These are phyloP conservation scores for Tinamus guttatus DNA, from an alignment of 2,113 vertebrate genomes.

Conservation along the genomic window DNA sequence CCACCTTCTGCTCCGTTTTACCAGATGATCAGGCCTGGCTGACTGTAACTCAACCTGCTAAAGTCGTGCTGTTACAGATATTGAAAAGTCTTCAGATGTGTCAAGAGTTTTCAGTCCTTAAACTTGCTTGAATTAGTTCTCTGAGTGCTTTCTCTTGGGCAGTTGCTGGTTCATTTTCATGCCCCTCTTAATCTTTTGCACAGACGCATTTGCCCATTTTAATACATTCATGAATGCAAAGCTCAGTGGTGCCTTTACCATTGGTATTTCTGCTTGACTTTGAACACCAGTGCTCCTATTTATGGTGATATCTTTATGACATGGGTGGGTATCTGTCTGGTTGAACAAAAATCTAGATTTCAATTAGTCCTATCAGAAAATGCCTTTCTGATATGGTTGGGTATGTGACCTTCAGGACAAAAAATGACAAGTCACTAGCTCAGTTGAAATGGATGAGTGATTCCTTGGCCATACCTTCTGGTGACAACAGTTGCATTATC, in stretches of 20 bases:
- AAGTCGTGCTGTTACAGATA: not conserved
- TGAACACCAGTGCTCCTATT: not conserved
- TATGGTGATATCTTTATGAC: not conserved
- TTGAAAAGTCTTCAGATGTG: not conserved
- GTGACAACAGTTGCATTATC: not conserved
- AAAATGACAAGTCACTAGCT: not conserved
- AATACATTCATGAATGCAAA: not conserved
- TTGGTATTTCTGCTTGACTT: not conserved
- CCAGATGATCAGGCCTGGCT: not conserved
- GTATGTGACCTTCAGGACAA: not conserved
- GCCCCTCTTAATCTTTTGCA: not conserved
- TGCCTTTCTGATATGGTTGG: not conserved
- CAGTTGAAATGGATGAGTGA: not conserved
- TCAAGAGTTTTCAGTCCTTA: slow-evolving; percentile 22
- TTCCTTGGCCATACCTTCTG: not conserved
- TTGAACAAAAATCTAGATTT: not conserved
- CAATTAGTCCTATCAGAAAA: not conserved
- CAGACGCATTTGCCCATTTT: not conserved
- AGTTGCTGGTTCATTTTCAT: not conserved
- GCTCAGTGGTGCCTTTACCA: not conserved
- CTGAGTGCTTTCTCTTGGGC: not conserved
- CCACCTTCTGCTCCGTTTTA: not conserved
- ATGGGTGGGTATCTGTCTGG: not conserved
- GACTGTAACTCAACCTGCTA: not conserved
- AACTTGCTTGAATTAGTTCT: slow-evolving; percentile 17